Conservation (phyloP, 1,140 invertebrate genomes). For the Eciton burchellii region DNA sequence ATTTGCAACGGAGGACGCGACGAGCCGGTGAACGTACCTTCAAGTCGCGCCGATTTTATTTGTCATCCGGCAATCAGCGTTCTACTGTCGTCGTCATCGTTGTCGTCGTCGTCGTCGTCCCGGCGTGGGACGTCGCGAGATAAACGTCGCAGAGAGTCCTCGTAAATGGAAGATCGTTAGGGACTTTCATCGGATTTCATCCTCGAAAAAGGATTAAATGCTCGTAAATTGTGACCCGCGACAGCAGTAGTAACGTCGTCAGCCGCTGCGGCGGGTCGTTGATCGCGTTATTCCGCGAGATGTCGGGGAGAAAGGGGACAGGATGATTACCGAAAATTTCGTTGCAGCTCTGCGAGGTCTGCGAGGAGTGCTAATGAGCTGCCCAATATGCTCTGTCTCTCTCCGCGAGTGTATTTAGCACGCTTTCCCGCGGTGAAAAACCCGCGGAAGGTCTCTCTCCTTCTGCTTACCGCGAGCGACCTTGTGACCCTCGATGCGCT, state of each 20-base stretch:
- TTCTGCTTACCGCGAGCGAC: slow-evolving; percentile 22
- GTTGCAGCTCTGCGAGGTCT: neutral
- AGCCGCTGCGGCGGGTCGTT: neutral
- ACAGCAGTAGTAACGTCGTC: neutral
- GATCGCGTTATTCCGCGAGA: slow-evolving; percentile 5
- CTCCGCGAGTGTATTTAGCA: no score
- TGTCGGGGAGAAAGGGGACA: neutral
- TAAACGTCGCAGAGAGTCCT: no score
- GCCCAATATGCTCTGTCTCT: neutral
- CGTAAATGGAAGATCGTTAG: neutral
- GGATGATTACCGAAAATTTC: neutral
- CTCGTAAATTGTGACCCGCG: neutral
- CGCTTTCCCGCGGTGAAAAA: slow-evolving; percentile 16
- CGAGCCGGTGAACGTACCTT: neutral
- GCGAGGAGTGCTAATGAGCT: slow-evolving; percentile 12
- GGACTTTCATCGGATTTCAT: neutral
- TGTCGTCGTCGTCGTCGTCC: no score
- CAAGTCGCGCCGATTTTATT: neutral
- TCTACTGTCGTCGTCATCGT: no score
- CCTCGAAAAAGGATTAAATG: neutral
- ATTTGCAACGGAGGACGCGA: neutral
- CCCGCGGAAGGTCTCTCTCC: neutral
- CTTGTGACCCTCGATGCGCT: slow-evolving; percentile 16
- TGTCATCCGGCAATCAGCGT: neutral
- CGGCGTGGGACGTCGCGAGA: no score